Conservation (phyloP, 2,888 invertebrate genomes). For the Drosophila birchii region DNA sequence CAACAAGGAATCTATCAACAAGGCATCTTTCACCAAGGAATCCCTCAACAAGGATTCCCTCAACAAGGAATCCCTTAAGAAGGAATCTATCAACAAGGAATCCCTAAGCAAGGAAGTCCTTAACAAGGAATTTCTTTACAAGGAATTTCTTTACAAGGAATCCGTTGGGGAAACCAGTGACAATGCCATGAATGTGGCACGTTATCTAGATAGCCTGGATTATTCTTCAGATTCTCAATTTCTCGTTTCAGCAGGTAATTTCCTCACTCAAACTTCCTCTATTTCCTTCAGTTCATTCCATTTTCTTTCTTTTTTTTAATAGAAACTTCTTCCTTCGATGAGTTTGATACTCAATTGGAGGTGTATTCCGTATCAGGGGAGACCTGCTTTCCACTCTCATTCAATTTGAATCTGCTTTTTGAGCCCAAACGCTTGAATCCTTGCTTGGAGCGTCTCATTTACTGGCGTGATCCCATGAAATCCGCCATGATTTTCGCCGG, state of each 20-base stretch:
- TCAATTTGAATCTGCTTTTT: background rate
- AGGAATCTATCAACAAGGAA: too few species aligned
- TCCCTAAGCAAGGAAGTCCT: background rate
- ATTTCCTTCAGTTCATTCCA: background rate
- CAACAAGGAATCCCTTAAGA: too few species aligned
- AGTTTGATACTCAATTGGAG: background rate
- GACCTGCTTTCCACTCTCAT: background rate
- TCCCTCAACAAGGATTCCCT: too few species aligned
- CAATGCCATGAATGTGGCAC: background rate
- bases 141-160: background rate
- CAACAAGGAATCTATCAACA: too few species aligned
- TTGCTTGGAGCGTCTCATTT: background rate
- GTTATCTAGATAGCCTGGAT: background rate
- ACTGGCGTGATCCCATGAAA: background rate
- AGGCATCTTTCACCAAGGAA: too few species aligned
- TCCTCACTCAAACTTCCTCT: rapidly evolving
- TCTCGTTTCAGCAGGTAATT: background rate
- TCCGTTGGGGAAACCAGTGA: background rate
- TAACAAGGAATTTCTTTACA: background rate
- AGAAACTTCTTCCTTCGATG: background rate
- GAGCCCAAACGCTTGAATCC: background rate
- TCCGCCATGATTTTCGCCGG: rapidly evolving
- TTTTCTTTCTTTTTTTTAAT: too few species aligned
- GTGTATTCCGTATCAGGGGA: background rate
- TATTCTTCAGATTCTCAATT: background rate